Conservation (phyloP, 2,888 invertebrate species). For the Ennomos fuscantarius region DNA sequence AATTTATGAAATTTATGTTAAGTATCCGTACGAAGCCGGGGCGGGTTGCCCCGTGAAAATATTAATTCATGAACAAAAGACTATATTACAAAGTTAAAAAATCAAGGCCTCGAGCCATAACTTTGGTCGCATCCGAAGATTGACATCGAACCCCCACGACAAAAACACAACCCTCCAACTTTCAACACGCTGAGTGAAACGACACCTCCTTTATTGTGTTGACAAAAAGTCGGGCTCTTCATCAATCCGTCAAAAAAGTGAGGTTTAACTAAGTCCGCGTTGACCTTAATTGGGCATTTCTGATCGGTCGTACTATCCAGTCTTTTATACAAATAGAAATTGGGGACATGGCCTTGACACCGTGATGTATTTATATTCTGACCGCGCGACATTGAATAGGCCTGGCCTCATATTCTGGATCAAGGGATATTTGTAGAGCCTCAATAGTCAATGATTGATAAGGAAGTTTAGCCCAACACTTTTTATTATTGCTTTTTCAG, state of each 20-base stretch:
- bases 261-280: slow-evolving; percentile 30
- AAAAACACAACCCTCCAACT: slow-evolving; percentile 4
- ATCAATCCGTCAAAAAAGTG: slow-evolving; percentile 26
- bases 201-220: slow-evolving; percentile 9
- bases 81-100: slow-evolving; percentile 5
- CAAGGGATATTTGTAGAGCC: slow-evolving; percentile 19
- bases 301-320: slow-evolving; percentile 2
- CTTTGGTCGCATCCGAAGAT: slow-evolving; percentile 6
- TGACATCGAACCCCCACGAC: slow-evolving; percentile 4
- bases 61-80: slow-evolving; percentile 8
- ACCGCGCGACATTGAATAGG: slow-evolving; percentile 32
- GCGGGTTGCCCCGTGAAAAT: too few relatives aligned
- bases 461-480: slow-evolving; percentile 8
- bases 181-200: slow-evolving; percentile 10
- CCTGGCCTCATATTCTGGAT: slow-evolving; percentile 28
- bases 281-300: slow-evolving; percentile 39
- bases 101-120: slow-evolving; percentile 5
- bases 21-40: too few relatives aligned
- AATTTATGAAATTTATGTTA: too few relatives aligned
- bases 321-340: slow-evolving; percentile 27
- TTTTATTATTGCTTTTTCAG: too few relatives aligned
- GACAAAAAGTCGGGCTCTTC: slow-evolving; percentile 15
- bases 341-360: slow-evolving; percentile 33
- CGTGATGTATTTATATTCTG: slow-evolving; percentile 29
- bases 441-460: slow-evolving; percentile 19